Evolutionary conservation across 92 coral and sea anemone species (phyloP), one percentile per base, ranked within the genome.

Genomic region (Siderastrea siderea): DNA sequence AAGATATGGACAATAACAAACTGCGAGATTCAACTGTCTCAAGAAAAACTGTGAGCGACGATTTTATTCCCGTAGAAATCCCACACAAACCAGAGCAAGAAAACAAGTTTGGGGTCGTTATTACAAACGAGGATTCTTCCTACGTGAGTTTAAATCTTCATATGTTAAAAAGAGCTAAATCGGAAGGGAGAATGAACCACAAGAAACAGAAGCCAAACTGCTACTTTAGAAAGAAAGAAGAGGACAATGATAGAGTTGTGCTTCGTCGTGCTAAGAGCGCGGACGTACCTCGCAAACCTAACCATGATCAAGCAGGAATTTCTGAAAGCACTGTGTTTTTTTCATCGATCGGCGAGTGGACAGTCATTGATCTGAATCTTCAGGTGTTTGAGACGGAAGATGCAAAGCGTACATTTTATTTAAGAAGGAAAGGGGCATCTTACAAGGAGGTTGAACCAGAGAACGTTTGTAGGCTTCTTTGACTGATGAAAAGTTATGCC

Each of bases 321-420:
- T 51, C 84, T 5, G 89, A 77, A 53, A 85, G 68, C 60, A 57
- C 84, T 3, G 89, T 75, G 77, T 78, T 64, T 46, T 77, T 85
- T 44, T 85, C 89, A 46, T 38, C 83, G 44, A 85, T 85, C 43
- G 89, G 89, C 12, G 89, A 85, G 69, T 85, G 89, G 89, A 75
- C 76, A 26, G 57, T 75, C 10, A 52, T 85, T 15, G 89, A 89
- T 55, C 62, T 84, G 61, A 69, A 63, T 59, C 76, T 49, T 61
- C 12, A 26, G 38, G 68, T 14, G 16, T 84, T 76, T 71, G 92
- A 89, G 71, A 49, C 47, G 70, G 92, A 74, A 76, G 77, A 84
- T 8, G 83, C 77, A 16, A 55, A 76, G 8, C 83, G 88, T 12
- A 61, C 64, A 55, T 14, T 45, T 15, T 83, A 74, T 19, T 75